Conservation (phyloP, 2,113 vertebrate species). For the Pongo pygmaeus region DNA sequence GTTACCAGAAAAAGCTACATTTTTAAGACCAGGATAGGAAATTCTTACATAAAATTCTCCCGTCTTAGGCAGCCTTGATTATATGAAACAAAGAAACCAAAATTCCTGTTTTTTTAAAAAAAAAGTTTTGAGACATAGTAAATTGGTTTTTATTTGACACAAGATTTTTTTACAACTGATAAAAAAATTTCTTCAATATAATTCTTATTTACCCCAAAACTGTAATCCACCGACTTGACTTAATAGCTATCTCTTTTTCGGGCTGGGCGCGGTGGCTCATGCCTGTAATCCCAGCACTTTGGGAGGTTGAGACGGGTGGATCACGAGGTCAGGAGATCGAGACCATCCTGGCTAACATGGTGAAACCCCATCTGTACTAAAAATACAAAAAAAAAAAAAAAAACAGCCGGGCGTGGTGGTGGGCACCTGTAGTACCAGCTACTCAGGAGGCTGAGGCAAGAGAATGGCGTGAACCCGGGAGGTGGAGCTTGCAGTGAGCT, state of each 20-base stretch:
- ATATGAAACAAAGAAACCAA: not conserved
- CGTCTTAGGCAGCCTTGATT: not conserved
- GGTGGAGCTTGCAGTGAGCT: too few relatives aligned
- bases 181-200: not conserved
- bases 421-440: too few relatives aligned
- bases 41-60: not conserved
- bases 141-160: not conserved
- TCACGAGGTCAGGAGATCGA: too few relatives aligned
- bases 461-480: too few relatives aligned
- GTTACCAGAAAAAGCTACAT: not conserved
- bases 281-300: too few relatives aligned
- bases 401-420: too few relatives aligned
- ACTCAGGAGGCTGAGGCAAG: too few relatives aligned
- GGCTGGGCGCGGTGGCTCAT: too few relatives aligned
- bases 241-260: not conserved
- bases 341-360: too few relatives aligned
- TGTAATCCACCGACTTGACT: not conserved
- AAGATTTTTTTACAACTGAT: slow-evolving; percentile 20
- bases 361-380: too few relatives aligned
- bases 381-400: too few relatives aligned
- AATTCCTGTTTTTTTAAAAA: not conserved
- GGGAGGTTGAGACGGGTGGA: too few relatives aligned
- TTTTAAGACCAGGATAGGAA: not conserved
- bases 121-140: not conserved
- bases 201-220: slow-evolving; percentile 1